Percentiles rank a stretch among this genome's conserved stretches.
phyloP scores from a whole-genome alignment of 1,140 invertebrate genomes.

The Atta texana region DNA sequence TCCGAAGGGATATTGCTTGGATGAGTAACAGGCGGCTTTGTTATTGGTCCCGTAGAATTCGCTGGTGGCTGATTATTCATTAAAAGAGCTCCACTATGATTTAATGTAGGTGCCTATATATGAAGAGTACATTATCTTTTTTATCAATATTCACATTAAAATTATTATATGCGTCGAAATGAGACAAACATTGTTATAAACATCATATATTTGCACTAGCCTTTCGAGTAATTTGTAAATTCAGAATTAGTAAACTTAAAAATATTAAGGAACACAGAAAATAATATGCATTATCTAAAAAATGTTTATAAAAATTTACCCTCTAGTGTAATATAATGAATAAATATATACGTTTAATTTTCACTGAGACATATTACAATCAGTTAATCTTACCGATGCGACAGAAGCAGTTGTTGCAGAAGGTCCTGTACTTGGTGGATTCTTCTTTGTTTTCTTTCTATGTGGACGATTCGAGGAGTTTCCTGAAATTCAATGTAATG shows the following conservation, averaged over 20 bases:
- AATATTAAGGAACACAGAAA: background rate
- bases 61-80: constrained; percentile 83
- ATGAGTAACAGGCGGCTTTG: constrained; percentile 81
- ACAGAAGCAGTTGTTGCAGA: constrained; percentile 75
- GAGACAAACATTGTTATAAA: background rate
- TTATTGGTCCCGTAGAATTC: constrained; percentile 82
- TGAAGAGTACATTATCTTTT: constrained; percentile 64
- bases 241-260: constrained; percentile 9
- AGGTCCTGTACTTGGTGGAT: constrained; percentile 73
- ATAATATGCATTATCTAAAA: constrained; percentile 1
- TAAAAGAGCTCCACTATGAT: constrained; percentile 84
- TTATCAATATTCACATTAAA: constrained; percentile 1
- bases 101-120: constrained; percentile 81
- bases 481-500: constrained; percentile 84
- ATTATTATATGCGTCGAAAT: background rate
- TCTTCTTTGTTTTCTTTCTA: constrained; percentile 84
- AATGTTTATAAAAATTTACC: constrained; percentile 15
- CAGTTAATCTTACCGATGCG: constrained; percentile 81
- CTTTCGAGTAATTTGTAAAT: background rate
- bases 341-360: background rate
- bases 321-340: background rate
- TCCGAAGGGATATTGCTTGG: constrained; percentile 82
- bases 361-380: background rate
- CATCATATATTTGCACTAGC: constrained; percentile 6
- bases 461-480: constrained; percentile 83